Conservation (phyloP, 2,113 vertebrate species). For the Silurus meridionalis region DNA sequence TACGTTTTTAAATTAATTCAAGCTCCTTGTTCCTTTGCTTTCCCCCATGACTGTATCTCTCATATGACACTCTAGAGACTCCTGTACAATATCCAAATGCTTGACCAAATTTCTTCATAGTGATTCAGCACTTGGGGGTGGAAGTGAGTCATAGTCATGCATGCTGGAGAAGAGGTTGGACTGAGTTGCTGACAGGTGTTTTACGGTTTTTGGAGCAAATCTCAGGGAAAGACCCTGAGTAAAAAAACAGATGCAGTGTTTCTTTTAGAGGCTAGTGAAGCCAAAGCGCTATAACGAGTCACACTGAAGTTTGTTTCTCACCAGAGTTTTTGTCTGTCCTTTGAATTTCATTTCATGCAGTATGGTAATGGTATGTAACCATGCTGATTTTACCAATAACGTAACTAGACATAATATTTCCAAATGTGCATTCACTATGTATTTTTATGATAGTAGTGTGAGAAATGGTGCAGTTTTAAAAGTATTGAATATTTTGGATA, state of each 20-base stretch:
- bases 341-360: background rate
- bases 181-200: conserved; percentile 22
- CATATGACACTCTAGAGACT: background rate
- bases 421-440: background rate
- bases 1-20: conserved; percentile 29
- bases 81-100: background rate
- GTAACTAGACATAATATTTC: conserved; percentile 1
- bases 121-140: conserved; percentile 31
- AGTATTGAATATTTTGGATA: background rate
- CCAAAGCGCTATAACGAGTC: background rate
- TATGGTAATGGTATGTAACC: background rate
- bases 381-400: background rate
- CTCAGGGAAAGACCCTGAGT: background rate
- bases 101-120: conserved; percentile 6
- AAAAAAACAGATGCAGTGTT: background rate
- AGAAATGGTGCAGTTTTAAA: background rate
- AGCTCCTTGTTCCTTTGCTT: background rate
- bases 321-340: background rate
- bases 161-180: conserved; percentile 1
- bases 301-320: background rate
- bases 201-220: conserved; percentile 10
- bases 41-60: background rate
- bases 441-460: background rate
- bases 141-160: conserved; percentile 28
- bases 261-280: background rate